Conservation (phyloP, 1,140 invertebrate genomes). For the Amyelois transitella region DNA sequence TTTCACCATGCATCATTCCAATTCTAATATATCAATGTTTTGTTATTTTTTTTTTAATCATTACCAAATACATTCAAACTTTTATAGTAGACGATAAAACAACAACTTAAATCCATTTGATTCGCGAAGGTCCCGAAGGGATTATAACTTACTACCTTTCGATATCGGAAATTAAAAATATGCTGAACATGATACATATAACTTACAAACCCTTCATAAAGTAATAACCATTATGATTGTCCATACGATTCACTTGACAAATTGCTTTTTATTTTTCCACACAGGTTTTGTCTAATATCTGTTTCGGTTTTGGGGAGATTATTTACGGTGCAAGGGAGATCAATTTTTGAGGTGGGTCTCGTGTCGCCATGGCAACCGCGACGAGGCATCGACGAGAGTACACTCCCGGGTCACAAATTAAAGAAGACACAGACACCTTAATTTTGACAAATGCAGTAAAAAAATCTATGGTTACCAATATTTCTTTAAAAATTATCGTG, state of each 20-base stretch:
- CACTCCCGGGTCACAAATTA: not conserved
- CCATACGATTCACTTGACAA: not conserved
- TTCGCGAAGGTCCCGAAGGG: no score
- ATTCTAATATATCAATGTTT: no score
- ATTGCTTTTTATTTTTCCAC: not conserved
- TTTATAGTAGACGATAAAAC: no score
- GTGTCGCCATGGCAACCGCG: constrained; percentile 25
- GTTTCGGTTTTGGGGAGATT: not conserved
- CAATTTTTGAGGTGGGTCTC: constrained; percentile 8
- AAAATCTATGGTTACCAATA: no score
- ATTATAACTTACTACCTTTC: not conserved
- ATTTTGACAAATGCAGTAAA: no score
- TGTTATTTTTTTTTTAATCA: no score
- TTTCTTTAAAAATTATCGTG: no score
- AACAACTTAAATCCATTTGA: no score
- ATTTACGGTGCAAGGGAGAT: constrained; percentile 17
- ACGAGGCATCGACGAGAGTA: not conserved
- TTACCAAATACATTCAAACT: no score
- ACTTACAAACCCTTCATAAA: not conserved
- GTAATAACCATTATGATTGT: not conserved
- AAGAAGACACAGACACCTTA: no score
- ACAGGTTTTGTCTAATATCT: not conserved
- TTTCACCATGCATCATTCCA: no score
- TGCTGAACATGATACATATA: not conserved
- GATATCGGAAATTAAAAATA: not conserved